These are phyloP conservation scores for Oligia fasciuncula DNA, from an alignment of 2,888 invertebrate species.

Conservation along the genomic window DNA sequence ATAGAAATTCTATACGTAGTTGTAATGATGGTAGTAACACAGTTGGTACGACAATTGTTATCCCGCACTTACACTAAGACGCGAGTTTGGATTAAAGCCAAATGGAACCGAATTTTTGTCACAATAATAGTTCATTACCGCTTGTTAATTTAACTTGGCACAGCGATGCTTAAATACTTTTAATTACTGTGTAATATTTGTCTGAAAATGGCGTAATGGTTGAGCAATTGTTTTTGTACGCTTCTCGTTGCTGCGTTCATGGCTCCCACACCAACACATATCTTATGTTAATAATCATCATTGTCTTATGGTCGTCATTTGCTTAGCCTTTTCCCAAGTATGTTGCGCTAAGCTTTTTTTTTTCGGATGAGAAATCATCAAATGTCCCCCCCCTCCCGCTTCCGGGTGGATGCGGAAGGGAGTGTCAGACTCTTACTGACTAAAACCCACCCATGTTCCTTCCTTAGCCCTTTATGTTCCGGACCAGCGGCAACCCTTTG, in stretches of 20 bases:
- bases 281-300: neutral
- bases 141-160: conserved; percentile 44
- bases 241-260: neutral
- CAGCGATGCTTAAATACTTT: conserved; percentile 35
- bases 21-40: conserved; percentile 20
- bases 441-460: too few species aligned
- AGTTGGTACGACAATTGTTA: conserved; percentile 31
- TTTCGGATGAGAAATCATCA: too few species aligned
- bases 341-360: too few species aligned
- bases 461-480: too few species aligned
- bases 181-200: conserved; percentile 27
- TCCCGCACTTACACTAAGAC: conserved; percentile 47
- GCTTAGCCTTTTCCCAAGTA: neutral
- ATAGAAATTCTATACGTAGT: neutral
- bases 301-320: neutral
- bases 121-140: conserved; percentile 46
- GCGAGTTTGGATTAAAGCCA: conserved; percentile 52
- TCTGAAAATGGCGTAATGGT: neutral
- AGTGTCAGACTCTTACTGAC: too few species aligned
- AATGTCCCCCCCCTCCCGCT: too few species aligned
- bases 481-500: too few species aligned
- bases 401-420: too few species aligned
- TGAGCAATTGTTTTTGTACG: neutral
- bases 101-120: conserved; percentile 46
- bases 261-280: too few species aligned